Evolutionary conservation across 2,113 vertebrate species (phyloP), one percentile per base, ranked within the genome.

Genomic region (Triplophysa dalaica): DNA sequence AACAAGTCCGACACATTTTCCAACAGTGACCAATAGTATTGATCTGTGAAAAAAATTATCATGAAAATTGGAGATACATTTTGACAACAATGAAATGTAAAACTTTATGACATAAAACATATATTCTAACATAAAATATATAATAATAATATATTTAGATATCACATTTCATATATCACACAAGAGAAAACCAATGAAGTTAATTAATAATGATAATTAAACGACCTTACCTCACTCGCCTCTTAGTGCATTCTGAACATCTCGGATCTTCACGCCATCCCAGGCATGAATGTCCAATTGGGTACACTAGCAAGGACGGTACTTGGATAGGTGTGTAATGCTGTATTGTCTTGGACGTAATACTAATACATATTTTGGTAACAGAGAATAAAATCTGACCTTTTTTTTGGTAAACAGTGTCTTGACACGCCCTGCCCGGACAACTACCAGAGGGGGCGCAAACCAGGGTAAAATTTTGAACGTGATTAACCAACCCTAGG

Each of bases 361-460:
- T 54, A 5, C 16, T 19, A 14, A 19, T 4, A 54, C 4, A 4
- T 54, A 17, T 5, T 16, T 6, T 54, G 4, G 14, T 54, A 16
- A 17, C 14, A 54, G 4, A 16, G 3, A 54, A 54, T 17, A 8
- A 17, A 17, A 19, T 6, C 19, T 16, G 1, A 54, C 6, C 14
- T 43, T 62, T n/a, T n/a, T n/a, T n/a, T n/a, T n/a, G n/a, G n/a
- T n/a, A n/a, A n/a, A n/a, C n/a, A n/a, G 82, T 98, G 97, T 11
- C 26, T 94, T 86, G 95, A 96, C 22, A 95, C 91, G 0, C 95
- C 94, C 0, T 99, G 97, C n/a, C 97, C 96, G 0, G 83, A 88
- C 0, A 90, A 91, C 29, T 98, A 95, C 86, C 89, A 82, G 82
- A 90, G 83, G 70, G 94, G 95, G 80, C 80, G 93, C 85, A 93